phyloP scores from a whole-genome alignment of 2,113 vertebrate genomes.

The Morone chrysops region DNA sequence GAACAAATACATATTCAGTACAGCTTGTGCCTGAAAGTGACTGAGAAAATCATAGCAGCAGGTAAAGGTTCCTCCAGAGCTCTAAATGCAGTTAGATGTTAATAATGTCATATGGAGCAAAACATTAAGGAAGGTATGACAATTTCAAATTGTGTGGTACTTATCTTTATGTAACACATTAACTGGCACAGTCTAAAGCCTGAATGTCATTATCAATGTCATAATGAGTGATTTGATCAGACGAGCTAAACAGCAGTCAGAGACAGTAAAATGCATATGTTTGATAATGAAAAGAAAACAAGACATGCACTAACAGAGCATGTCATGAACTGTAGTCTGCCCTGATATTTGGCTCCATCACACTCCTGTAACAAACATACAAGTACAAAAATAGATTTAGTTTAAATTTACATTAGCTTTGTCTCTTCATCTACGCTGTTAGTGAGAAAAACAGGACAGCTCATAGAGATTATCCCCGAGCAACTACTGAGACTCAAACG shows the following conservation, averaged over 20 bases:
- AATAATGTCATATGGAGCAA: slow-evolving; percentile 29
- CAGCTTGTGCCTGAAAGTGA: slow-evolving; percentile 52
- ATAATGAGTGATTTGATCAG: background rate
- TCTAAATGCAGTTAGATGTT: slow-evolving; percentile 38
- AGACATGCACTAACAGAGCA: slow-evolving; percentile 27
- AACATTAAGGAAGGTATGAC: slow-evolving; percentile 18
- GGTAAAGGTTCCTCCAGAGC: slow-evolving; percentile 63
- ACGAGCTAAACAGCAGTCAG: slow-evolving; percentile 16
- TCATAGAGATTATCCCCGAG: background rate
- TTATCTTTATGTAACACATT: slow-evolving; percentile 54
- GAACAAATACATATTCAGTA: slow-evolving; percentile 27
- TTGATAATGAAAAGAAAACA: slow-evolving; percentile 15
- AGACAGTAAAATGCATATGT: slow-evolving; percentile 27
- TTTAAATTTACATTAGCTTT: slow-evolving; percentile 87
- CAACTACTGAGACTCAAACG: slow-evolving; percentile 8
- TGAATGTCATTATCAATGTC: slow-evolving; percentile 18
- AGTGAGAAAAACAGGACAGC: slow-evolving; percentile 86
- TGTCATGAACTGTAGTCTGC: slow-evolving; percentile 52
- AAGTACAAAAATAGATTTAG: slow-evolving; percentile 95
- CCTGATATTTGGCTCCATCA: slow-evolving; percentile 60
- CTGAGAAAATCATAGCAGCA: slow-evolving; percentile 74
- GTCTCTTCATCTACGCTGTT: slow-evolving; percentile 78
- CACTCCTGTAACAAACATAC: slow-evolving; percentile 50
- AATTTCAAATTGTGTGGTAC: slow-evolving; percentile 27
- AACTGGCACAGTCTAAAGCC: slow-evolving; percentile 44